Base-by-base conservation (phyloP, 2,797 vertebrate species). In the Gadopsis bispinosus region DNA sequence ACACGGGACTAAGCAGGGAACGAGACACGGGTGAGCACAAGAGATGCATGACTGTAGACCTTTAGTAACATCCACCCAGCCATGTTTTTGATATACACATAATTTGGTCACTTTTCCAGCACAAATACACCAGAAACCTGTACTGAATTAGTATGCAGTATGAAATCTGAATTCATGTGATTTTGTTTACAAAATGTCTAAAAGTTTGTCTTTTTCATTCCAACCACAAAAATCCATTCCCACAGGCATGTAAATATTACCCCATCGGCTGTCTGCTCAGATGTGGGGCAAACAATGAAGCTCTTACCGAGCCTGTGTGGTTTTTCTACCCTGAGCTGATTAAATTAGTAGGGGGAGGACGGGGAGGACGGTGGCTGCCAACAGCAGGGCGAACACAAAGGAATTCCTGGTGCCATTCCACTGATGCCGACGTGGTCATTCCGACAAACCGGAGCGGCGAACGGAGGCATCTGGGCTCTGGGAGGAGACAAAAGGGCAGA, bases 351-450 rank as follows among this genome's bases (percentile, higher is more conserved):
- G 39, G 53, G 68, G 58, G 60, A 26, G 56, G 16, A 45, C 48
- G 68, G 54, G 60, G 56, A n/a, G 61, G 81, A n/a, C 8, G 37
- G 41, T 13, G 37, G 47, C 53, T 73, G 75, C 61, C 65, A 67
- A 62, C 50, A n/a, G 48, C 47, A 43, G 64, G 62, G 0, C 22
- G 4, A 22, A 54, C 61, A 90, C 88, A 89, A 90, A 90, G 81
- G 80, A 85, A 92, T 92, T 86, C 83, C 85, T 80, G 63, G 70
- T 79, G 68, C 83, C 87, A 84, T 92, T 90, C 88, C 84, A 33
- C 55, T 53, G 72, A 89, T 87, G 72, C 75, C 87, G 75, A 89
- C 80, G 87, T 87, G 79, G 73, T 87, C 77, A 84, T 81, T 84
- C 71, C 73, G 37, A 62, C 22, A 47, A 51, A 74, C 51, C 26